Evolutionary conservation across 2,113 vertebrate species (phyloP), one percentile per base, ranked within the genome.

Genomic region (Pachyramphus minor): DNA sequence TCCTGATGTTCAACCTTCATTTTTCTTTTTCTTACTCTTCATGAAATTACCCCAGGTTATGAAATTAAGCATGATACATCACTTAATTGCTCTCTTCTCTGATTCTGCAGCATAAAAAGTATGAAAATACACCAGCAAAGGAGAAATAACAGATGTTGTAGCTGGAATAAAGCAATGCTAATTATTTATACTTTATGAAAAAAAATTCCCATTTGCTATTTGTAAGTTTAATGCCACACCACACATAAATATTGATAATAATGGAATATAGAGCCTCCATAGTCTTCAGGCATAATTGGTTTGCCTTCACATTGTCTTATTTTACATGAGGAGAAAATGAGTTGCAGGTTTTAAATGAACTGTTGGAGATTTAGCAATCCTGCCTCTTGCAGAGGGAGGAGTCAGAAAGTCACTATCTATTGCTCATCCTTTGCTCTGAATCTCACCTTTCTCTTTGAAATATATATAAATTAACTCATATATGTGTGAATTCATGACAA

Each of bases 11-110:
- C 69, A 89, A 33, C 33, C 25, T 77, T 77, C 69, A 86, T 94
- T 78, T 93, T 89, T 71, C 67, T 85, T 94, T 80, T 80, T 21
- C 60, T 92, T 82, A 52, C 52, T 84, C 89, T 84, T 73, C n/a
- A 42, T 64, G 31, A 67, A 81, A 81, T 81, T 90, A 87, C 76
- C 53, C 28, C 41, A 64, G 55, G 59, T 83, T 83, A 90, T 35
- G 39, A 91, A 88, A 83, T 88, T 86, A 69, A 82, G 53, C 22
- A 58, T 12, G 8, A 64, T 67, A 68, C 64, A 50, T 49, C 55
- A 75, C 71, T 93, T 82, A 68, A 82, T 84, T 76, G 53, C 66
- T 93, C 60, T 47, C 44, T 87, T 52, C 16, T 39, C 73, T 81
- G 76, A 69, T 8, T 94, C 52, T 64, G 33, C 11, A 49, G n/a